Base-by-base conservation (phyloP, 2,113 vertebrate genomes). In the Taurulus bubalis region DNA sequence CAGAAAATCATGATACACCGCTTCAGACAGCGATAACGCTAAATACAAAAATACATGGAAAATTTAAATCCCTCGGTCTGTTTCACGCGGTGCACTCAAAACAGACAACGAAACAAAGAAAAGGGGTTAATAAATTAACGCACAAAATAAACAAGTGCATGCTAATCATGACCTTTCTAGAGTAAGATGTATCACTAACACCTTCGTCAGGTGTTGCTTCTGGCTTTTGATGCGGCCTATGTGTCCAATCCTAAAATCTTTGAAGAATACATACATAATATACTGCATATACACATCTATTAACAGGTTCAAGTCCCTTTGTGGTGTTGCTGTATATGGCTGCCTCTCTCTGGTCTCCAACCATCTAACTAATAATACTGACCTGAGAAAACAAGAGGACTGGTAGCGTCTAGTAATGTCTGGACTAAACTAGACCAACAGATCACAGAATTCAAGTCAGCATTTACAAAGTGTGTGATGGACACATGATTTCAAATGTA, bases 51-150 rank as follows among this genome's bases (percentile, higher is more conserved):
- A 94, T 85, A 89, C 83, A 92, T 67, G 86, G 72, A 81, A 84
- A 89, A 87, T 85, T 71, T 80, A 68, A 80, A 81, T 84, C 66
- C 77, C 63, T 85, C 72, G 28, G 32, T 80, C 77, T 83, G 79
- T 79, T 85, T 81, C 87, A 90, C 91, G 90, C 80, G 59, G 83
- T 77, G 82, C 62, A 71, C 77, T 82, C 79, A 69, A 79, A 83
- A 92, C 79, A 85, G 83, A 87, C 83, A 63, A 83, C 60, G 79
- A 88, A 79, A 75, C 28, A 77, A 77, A 86, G 11, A 78, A 32
- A 80, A 80, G 64, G 53, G 79, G 87, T 94, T 93, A 94, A 95
- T 95, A 95, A 95, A 95, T 95, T 92, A 95, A 94, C 92, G 87
- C 87, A 83, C 83, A 92, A 90, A 88, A 82, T 80, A 84, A 90